A percentile compares a stretch with the other conserved stretches of the same genome.
phyloP scores from a whole-genome alignment of 2,888 invertebrate genomes.

The Sarcophaga subvicina region DNA sequence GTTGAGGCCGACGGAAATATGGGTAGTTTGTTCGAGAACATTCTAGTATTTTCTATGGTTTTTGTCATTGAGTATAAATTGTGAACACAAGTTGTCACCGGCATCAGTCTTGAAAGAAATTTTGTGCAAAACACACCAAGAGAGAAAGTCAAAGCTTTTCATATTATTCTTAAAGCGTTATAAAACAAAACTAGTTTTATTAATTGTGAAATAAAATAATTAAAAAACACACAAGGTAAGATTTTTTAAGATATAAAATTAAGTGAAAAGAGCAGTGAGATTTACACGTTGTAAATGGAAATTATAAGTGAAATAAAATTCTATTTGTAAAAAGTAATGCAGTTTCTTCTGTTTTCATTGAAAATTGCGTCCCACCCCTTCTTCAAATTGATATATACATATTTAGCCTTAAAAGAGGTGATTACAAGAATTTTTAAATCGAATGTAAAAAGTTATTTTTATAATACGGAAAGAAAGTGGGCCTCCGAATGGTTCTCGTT shows the following conservation, averaged over 20 bases:
- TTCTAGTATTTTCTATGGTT: slow-evolving; percentile 76
- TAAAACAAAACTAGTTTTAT: slow-evolving; percentile 30
- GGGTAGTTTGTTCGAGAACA: slow-evolving; percentile 75
- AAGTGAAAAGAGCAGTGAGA: too few relatives aligned
- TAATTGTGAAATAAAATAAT: slow-evolving; percentile 27
- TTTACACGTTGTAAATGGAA: too few relatives aligned
- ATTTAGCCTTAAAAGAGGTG: too few relatives aligned
- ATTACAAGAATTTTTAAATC: too few relatives aligned
- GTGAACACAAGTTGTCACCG: slow-evolving; percentile 64
- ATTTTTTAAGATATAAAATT: not conserved
- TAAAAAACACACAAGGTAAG: slow-evolving; percentile 53
- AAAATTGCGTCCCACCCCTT: too few relatives aligned
- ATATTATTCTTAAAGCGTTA: slow-evolving; percentile 2
- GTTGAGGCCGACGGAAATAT: slow-evolving; percentile 67
- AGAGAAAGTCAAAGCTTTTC: slow-evolving; percentile 29
- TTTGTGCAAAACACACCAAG: slow-evolving; percentile 42
- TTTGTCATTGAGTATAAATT: slow-evolving; percentile 75
- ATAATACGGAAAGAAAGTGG: too few relatives aligned
- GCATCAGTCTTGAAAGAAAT: slow-evolving; percentile 73
- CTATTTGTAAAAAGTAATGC: too few relatives aligned
- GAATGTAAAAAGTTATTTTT: too few relatives aligned
- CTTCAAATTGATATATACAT: too few relatives aligned
- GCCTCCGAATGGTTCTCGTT: too few relatives aligned
- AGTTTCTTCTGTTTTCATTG: too few relatives aligned
- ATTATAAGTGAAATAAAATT: too few relatives aligned